phyloP scores from a whole-genome alignment of 2,113 vertebrate species.

The Cichladusa arquata region DNA sequence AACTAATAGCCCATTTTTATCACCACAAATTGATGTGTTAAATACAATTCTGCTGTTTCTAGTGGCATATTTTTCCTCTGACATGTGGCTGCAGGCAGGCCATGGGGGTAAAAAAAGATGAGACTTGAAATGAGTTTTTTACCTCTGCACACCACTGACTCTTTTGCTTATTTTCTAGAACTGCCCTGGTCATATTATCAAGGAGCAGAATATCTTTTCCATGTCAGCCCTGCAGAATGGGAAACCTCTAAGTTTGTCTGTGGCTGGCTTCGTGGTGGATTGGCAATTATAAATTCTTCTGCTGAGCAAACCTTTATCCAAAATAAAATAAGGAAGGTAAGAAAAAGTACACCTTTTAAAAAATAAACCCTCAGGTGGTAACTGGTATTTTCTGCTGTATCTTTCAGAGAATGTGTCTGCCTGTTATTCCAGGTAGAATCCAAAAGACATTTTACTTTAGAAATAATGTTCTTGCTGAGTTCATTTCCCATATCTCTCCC shows the following conservation, averaged over 20 bases:
- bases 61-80: not conserved
- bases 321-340: constrained; percentile 82
- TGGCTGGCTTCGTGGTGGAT: constrained; percentile 79
- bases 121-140: not conserved
- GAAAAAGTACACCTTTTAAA: not conserved
- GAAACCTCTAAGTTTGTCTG: constrained; percentile 81
- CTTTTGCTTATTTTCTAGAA: constrained; percentile 72
- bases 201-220: constrained; percentile 86
- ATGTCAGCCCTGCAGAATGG: constrained; percentile 77
- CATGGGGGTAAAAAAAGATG: not conserved
- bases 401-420: not conserved
- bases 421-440: not conserved
- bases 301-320: constrained; percentile 86
- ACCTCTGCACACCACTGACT: not conserved
- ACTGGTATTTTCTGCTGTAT: not conserved
- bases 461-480: not conserved
- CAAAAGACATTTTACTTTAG: not conserved
- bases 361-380: not conserved
- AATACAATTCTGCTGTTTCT: not conserved
- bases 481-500: not conserved
- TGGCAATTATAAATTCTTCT: constrained; percentile 84
- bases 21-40: not conserved
- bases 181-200: constrained; percentile 88
- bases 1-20: not conserved
- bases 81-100: not conserved